Evolutionary conservation across 2,113 vertebrate species (phyloP).

Genomic region (Lipotes vexillifer): DNA sequence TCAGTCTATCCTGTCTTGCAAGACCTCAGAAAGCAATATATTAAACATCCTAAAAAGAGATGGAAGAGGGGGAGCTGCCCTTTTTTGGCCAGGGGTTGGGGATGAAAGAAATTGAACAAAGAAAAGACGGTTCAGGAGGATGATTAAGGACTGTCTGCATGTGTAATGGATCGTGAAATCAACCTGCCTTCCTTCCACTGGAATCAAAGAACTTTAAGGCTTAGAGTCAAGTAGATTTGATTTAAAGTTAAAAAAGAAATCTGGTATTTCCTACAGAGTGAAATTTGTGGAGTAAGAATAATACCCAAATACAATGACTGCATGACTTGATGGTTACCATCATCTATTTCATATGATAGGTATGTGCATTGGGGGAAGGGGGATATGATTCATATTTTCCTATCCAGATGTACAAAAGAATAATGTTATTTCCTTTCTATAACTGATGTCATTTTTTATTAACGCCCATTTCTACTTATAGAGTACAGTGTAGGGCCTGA

Average conservation of each 20-base stretch:
- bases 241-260: neutral
- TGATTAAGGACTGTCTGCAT: neutral
- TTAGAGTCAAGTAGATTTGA: neutral
- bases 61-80: fast-evolving
- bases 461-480: neutral
- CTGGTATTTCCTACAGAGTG: neutral
- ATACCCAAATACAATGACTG: neutral
- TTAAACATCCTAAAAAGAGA: neutral
- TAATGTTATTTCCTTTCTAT: neutral
- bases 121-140: neutral
- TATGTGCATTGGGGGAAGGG: no score
- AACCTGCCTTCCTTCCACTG: neutral
- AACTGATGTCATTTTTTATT: neutral
- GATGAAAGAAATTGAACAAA: neutral
- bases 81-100: neutral
- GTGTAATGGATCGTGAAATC: neutral
- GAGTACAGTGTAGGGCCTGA: fast-evolving
- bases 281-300: neutral
- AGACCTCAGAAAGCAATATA: neutral
- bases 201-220: neutral
- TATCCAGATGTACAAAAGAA: neutral
- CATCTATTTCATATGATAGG: neutral
- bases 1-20: neutral
- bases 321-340: neutral
- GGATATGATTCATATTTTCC: neutral